Evolutionary conservation across 2,888 invertebrate genomes (phyloP).

Genomic region (Troides oblongomaculatus): DNA sequence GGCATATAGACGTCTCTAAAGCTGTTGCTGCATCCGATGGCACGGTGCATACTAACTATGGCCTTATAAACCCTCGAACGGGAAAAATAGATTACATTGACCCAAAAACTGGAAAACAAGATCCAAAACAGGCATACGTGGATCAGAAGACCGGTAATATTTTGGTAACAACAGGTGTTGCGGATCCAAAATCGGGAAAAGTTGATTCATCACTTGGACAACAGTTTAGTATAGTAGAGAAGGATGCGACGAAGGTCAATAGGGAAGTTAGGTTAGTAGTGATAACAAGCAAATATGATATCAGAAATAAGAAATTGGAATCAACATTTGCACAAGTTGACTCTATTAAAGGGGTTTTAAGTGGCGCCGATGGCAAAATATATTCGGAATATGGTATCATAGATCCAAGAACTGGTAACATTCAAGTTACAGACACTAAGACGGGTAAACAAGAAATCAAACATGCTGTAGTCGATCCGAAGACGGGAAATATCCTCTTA

Average conservation of each 20-base stretch:
- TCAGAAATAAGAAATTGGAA: slow-evolving; percentile 73
- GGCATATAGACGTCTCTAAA: slow-evolving; percentile 79
- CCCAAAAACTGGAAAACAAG: slow-evolving; percentile 82
- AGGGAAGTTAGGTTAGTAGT: slow-evolving; percentile 79
- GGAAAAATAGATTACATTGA: slow-evolving; percentile 83
- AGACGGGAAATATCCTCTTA: slow-evolving; percentile 77
- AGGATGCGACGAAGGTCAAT: slow-evolving; percentile 84
- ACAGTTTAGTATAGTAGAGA: slow-evolving; percentile 83
- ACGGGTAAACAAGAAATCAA: slow-evolving; percentile 70
- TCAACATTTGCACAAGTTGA: slow-evolving; percentile 77
- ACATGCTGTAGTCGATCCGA: slow-evolving; percentile 70
- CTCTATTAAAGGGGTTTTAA: slow-evolving; percentile 69
- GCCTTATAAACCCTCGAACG: slow-evolving; percentile 82
- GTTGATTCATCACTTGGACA: slow-evolving; percentile 83
- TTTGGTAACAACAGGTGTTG: slow-evolving; percentile 81
- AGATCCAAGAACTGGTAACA: slow-evolving; percentile 81
- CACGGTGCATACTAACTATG: slow-evolving; percentile 81
- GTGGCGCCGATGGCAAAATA: slow-evolving; percentile 82
- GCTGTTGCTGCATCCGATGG: slow-evolving; percentile 81
- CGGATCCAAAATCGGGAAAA: slow-evolving; percentile 84
- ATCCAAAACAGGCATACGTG: slow-evolving; percentile 84
- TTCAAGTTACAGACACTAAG: slow-evolving; percentile 64
- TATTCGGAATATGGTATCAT: slow-evolving; percentile 82
- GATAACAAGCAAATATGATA: slow-evolving; percentile 81
- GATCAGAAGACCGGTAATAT: slow-evolving; percentile 85